Base-by-base conservation (phyloP, 1,140 invertebrate genomes). In the Solenopsis fugax region DNA sequence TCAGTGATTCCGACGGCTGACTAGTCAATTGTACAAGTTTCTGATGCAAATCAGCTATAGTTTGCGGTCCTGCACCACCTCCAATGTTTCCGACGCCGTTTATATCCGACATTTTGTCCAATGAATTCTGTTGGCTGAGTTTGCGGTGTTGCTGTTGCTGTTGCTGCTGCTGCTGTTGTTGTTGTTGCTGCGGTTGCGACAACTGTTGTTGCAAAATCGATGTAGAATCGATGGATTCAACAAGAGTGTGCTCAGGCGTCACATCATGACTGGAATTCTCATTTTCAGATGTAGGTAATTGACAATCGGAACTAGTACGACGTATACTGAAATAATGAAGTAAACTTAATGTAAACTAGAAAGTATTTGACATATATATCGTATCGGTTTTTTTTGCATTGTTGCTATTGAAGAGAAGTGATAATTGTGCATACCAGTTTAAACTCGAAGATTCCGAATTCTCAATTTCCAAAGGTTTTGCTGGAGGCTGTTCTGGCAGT, bases 21-120 rank as follows among this genome's bases (percentile, higher is more conserved):
- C 95, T 96, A 62, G 96, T 96, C 77, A 96, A 86, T 90, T 96
- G 95, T 7, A 95, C 93, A 72, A 96, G 93, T 90, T 96, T 96
- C 62, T 96, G 95, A 77, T 96, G 96, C 2, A 96, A 89, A 91
- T 96, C 96, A 6, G 95, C 96, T 77, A 96, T 96, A 5, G 96
- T 96, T 71, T 95, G 95, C 6, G 96, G 95, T 13, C 95, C 94
- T 72, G 92, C 89, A 62, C 90, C 87, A 73, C 65, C 67, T 7
- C 34, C 37, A 24, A 62, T 34, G 41, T 29, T 85, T 16, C 89
- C 71, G 12, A 80, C 34, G n/a, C 37, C 65, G 52, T 69, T 90
- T 24, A 88, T 58, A 81, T 94, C 94, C 2, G 88, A 72, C 10
- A 93, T 89, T 90, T 95, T 96, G 21, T 96, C 96, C 41, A 96